Base-by-base conservation (phyloP, 1,140 invertebrate genomes). In the Brachionus plicatilis region DNA sequence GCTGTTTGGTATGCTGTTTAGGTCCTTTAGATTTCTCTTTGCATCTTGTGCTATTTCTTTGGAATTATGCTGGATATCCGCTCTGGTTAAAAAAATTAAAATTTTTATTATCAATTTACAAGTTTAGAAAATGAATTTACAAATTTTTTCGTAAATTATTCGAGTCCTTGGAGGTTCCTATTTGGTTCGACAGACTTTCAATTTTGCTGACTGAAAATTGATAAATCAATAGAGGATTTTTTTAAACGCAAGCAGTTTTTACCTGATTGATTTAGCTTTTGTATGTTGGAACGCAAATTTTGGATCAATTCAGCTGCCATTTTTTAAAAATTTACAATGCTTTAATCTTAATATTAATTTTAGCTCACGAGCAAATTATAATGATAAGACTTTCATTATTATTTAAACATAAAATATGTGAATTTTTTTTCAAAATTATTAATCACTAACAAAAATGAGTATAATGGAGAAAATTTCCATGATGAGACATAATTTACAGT, bases 231-330 rank as follows among this genome's bases (percentile, higher is more conserved):
- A 27, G 41, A 53, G 33, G 0, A 37, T 37, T 37, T 56, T 56
- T 56, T 80, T 5, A 78, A n/a, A 6, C 0, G 11, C 14, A n/a
- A 3, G 1, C n/a, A 47, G 0, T 41, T 33, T 37, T 53, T 80
- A 80, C 78, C 33, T n/a, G 27, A 17, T 53, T 80, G 78, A 56
- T 80, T 80, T 12, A 80, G 78, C 47, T 65, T 80, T 80, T 80
- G 78, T 9, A 80, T 50, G 24, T 80, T 65, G 9, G 78, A 29
- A 9, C 56, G 27, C 50, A 80, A 60, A 56, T 80, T 80, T 80
- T 80, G 78, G 47, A 80, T 80, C 78, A 75, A 43, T 43, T 37
- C 33, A 75, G 33, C 20, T 75, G 70, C 70, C 70, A 75, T 75
- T 75, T n/a, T 75, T 45, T 33, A n/a, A 33, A 14, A 14, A 37